Base-by-base conservation (phyloP, 2,113 vertebrate genomes). In the Cynopterus brachyotis region DNA sequence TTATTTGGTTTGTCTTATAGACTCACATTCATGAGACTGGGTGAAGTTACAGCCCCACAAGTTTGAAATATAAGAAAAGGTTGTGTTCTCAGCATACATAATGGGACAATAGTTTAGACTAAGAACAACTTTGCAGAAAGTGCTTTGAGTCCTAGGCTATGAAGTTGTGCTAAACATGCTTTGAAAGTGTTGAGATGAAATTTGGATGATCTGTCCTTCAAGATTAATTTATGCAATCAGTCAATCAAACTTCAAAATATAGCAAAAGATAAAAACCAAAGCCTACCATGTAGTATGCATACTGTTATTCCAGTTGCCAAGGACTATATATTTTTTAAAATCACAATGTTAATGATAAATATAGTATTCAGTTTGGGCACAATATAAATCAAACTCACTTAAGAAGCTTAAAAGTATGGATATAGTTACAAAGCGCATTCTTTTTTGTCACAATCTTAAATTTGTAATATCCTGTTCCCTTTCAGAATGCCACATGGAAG, bases 401-500 rank as follows among this genome's bases (percentile, higher is more conserved):
- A 87, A 96, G 89, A 94, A 94, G 84, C 50, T 32, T 84, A 85
- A 82, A 97, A 95, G 81, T 94, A 94, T 5, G 17, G 89, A 98
- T 97, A 94, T 93, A 98, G 91, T 94, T 97, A 93, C 55, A 94
- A 93, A 98, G 93, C 62, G 26, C 88, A 96, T 98, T 98, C 95
- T 98, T 97, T 80, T 98, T 98, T 96, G 97, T 98, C 86, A 96
- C 75, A 94, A 81, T 97, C 87, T 96, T 96, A 92, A 97, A 96
- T 98, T 98, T 98, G 76, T 96, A 98, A 96, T 96, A 92, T 79
- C 95, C 37, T 79, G 35, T 55, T 94, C 94, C 24, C 82, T 95
- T 98, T 96, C 91, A 96, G 79, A 93, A 96, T 98, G 97, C 97
- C 35, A 20, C 97, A 97, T 98, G 90, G 98, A 97, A 98, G 98